Conservation (phyloP, 2,113 vertebrate genomes). For the Siniperca chuatsi region DNA sequence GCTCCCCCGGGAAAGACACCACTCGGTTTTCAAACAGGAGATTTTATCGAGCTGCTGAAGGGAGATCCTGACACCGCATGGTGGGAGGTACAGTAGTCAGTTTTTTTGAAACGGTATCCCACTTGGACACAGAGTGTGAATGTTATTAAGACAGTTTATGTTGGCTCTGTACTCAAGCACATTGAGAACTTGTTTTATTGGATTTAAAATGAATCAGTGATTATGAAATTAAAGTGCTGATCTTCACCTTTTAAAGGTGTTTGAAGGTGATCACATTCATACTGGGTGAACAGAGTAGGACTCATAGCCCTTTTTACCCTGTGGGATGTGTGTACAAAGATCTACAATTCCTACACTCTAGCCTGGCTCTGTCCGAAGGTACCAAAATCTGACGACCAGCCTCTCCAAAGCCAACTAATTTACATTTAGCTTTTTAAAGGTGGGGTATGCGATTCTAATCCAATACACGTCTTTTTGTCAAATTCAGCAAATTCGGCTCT, state of each 20-base stretch:
- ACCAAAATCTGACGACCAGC: background rate
- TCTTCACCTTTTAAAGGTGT: background rate
- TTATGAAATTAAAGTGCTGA: background rate
- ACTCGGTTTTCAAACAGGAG: conserved; percentile 92
- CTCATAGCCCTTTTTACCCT: background rate
- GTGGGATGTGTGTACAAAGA: background rate
- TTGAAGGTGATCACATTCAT: background rate
- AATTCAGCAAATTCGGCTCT: too few relatives aligned
- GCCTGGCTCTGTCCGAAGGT: background rate
- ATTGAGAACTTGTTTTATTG: background rate
- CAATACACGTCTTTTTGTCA: too few relatives aligned
- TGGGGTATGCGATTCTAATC: too few relatives aligned
- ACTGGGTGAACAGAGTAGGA: background rate
- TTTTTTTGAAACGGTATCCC: background rate
- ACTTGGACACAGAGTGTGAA: background rate
- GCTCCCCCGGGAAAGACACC: conserved; percentile 88
- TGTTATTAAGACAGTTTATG: background rate
- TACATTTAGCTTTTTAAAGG: background rate
- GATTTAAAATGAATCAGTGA: background rate
- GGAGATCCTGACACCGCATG: conserved; percentile 93
- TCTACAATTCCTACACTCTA: background rate
- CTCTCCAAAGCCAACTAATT: background rate
- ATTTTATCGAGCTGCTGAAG: conserved; percentile 93
- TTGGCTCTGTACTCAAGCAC: background rate
- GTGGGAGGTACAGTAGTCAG: conserved; percentile 91